Conservation (phyloP, 2,888 invertebrate species). For the Campoplex capitator region DNA sequence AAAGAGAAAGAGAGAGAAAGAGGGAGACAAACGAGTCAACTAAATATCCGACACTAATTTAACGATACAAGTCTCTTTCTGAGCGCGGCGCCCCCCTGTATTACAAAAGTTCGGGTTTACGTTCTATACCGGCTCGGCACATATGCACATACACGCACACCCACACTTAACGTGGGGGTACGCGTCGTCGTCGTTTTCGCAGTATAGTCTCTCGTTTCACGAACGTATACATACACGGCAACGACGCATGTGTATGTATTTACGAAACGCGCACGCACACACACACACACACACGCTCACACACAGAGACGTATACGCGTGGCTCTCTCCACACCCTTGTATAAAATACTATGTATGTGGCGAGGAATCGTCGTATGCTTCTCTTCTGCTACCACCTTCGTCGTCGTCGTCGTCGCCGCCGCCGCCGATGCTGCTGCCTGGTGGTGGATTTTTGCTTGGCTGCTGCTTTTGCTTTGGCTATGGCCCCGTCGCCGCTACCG, state of each 20-base stretch:
- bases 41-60: neutral
- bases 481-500: slow-evolving; percentile 17
- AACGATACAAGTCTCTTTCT: neutral
- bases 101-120: slow-evolving; percentile 48
- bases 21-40: neutral
- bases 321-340: slow-evolving; percentile 59
- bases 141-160: slow-evolving; percentile 64
- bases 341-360: neutral
- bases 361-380: slow-evolving; percentile 25
- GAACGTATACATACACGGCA: slow-evolving; percentile 44
- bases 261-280: slow-evolving; percentile 20
- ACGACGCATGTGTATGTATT: neutral
- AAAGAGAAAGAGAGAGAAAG: neutral
- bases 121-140: slow-evolving; percentile 52
- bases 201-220: slow-evolving; percentile 48
- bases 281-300: neutral
- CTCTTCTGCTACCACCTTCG: slow-evolving; percentile 62
- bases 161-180: slow-evolving; percentile 66
- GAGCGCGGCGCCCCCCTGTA: slow-evolving; percentile 29
- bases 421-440: slow-evolving; percentile 57
- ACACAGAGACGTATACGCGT: slow-evolving; percentile 53
- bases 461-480: slow-evolving; percentile 13
- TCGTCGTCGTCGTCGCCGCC: slow-evolving; percentile 49
- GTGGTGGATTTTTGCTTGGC: slow-evolving; percentile 36
- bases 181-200: slow-evolving; percentile 55